phyloP scores from a whole-genome alignment of 1,140 invertebrate genomes.

The Drosophila neocordata region DNA sequence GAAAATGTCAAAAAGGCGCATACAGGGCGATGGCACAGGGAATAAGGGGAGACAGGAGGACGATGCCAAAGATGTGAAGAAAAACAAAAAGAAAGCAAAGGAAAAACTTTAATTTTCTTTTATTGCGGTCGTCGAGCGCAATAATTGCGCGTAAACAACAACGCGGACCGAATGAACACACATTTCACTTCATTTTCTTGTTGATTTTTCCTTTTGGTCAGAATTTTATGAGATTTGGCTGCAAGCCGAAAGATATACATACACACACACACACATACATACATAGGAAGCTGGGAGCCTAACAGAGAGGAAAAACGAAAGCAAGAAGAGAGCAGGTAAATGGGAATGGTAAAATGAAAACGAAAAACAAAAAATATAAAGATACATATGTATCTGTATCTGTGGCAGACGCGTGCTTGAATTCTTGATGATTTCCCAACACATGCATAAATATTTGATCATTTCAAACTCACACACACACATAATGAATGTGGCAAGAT shows the following conservation, averaged over 20 bases:
- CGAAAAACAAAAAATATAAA: not conserved
- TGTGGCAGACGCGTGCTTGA: constrained; percentile 68
- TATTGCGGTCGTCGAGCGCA: constrained; percentile 73
- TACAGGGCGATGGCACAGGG: no score
- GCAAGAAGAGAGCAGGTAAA: constrained; percentile 2
- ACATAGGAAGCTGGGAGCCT: not conserved
- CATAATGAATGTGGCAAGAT: constrained; percentile 5
- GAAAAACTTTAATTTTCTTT: constrained; percentile 78
- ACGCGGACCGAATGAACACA: constrained; percentile 16
- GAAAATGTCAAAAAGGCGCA: constrained; percentile 58
- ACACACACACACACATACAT: not conserved
- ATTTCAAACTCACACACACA: constrained; percentile 31
- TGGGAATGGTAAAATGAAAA: not conserved
- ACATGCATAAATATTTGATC: constrained; percentile 58
- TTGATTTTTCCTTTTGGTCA: constrained; percentile 36
- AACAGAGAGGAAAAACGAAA: not conserved
- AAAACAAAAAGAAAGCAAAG: constrained; percentile 12
- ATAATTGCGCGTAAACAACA: constrained; percentile 71
- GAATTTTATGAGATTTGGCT: constrained; percentile 43
- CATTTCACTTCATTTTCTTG: constrained; percentile 49
- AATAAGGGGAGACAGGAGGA: not conserved
- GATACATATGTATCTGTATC: constrained; percentile 29
- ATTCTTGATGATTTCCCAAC: constrained; percentile 53
- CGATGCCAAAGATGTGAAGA: not conserved
- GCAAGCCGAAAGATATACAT: constrained; percentile 17